These are phyloP conservation scores for Echinometra lucunter DNA, from an alignment of 53 echinoderm and acorn worm species.

Conservation along the genomic window DNA sequence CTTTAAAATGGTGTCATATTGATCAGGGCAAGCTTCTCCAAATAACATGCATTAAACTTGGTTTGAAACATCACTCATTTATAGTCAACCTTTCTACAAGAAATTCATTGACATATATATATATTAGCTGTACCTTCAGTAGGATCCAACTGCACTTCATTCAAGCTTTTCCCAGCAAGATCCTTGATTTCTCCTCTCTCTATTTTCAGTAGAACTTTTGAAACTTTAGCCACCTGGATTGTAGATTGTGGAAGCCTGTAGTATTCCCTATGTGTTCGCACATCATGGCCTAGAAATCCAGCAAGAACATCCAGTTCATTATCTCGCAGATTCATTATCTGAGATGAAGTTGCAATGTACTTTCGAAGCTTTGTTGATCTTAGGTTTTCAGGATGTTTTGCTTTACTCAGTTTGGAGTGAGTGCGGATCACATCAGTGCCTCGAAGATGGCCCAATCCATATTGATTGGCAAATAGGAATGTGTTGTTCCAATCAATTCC, in stretches of 20 bases:
- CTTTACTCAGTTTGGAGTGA: slow-evolving; percentile 72
- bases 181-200: slow-evolving; percentile 62
- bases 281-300: slow-evolving; percentile 82
- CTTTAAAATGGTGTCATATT: too few species aligned
- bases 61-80: too few species aligned
- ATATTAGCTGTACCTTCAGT: too few species aligned
- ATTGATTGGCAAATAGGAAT: slow-evolving; percentile 45
- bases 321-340: slow-evolving; percentile 81
- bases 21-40: too few species aligned
- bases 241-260: slow-evolving; percentile 75
- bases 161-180: slow-evolving; percentile 75
- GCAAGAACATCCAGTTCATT: slow-evolving; percentile 87
- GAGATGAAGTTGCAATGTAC: slow-evolving; percentile 77
- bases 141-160: slow-evolving; percentile 69
- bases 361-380: slow-evolving; percentile 77
- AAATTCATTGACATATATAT: too few species aligned
- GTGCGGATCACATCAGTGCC: slow-evolving; percentile 76
- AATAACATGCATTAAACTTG: too few species aligned
- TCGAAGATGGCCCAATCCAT: slow-evolving; percentile 71
- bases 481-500: too few species aligned
- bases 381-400: slow-evolving; percentile 69
- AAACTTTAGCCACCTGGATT: slow-evolving; percentile 81
- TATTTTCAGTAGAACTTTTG: slow-evolving; percentile 75
- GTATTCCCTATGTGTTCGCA: slow-evolving; percentile 76
- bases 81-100: too few species aligned